These are phyloP conservation scores for Threskiornis aethiopicus DNA, from an alignment of 2,797 vertebrate genomes.

Conservation along the genomic window DNA sequence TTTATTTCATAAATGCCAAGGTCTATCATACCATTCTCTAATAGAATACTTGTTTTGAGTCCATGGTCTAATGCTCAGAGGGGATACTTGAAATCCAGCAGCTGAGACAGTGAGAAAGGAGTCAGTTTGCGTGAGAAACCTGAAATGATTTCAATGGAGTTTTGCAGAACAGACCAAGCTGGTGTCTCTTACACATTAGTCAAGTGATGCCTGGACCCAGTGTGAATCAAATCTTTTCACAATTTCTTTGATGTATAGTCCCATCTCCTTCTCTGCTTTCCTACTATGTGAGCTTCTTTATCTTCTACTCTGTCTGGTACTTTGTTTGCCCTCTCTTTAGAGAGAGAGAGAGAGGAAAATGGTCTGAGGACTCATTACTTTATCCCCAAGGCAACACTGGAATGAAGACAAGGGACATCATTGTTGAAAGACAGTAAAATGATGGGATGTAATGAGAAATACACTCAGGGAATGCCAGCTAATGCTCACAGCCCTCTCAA, in stretches of 20 bases:
- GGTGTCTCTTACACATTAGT: not conserved
- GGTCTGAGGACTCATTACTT: conserved; percentile 24
- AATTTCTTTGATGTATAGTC: not conserved
- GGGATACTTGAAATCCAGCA: not conserved
- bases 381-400: conserved; percentile 3
- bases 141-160: not conserved
- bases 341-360: not conserved
- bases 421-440: conserved; percentile 39
- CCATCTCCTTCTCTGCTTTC: not conserved
- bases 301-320: not conserved
- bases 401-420: conserved; percentile 15
- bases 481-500: not conserved
- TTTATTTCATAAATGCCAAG: not conserved
- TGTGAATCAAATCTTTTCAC: not conserved
- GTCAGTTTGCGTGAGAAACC: not conserved
- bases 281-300: not conserved
- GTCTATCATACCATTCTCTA: not conserved
- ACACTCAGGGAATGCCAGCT: not conserved
- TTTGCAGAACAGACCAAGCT: conserved; percentile 1
- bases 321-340: conserved; percentile 12
- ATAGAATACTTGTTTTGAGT: not conserved
- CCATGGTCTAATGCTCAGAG: not conserved
- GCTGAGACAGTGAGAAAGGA: not conserved
- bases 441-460: conserved; percentile 28
- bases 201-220: not conserved